These are phyloP conservation scores for Euthynnus affinis DNA, from an alignment of 2,797 vertebrate genomes.

Conservation along the genomic window DNA sequence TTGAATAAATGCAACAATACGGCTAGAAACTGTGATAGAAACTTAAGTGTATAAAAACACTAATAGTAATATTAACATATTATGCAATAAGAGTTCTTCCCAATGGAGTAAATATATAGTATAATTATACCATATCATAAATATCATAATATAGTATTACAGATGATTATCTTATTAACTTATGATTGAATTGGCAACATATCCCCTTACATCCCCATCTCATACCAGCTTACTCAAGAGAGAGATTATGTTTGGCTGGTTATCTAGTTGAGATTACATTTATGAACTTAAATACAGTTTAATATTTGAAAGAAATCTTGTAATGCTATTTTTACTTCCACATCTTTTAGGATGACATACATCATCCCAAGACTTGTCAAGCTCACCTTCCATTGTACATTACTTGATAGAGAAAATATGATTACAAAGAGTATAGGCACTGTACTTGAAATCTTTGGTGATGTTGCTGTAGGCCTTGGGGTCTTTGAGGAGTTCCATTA, in stretches of 20 bases:
- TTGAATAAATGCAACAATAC: neutral
- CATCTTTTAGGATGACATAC: neutral
- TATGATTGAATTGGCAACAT: no score
- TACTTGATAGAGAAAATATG: neutral
- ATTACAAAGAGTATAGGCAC: neutral
- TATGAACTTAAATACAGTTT: no score
- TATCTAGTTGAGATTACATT: neutral
- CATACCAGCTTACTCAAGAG: neutral
- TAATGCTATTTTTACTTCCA: neutral
- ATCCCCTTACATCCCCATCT: neutral
- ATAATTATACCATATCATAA: no score
- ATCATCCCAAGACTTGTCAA: neutral
- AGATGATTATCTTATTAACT: no score
- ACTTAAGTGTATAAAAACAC: no score
- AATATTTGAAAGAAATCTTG: neutral
- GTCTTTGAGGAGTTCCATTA: conserved; percentile 73
- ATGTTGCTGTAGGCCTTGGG: conserved; percentile 78
- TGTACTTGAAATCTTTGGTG: conserved; percentile 86
- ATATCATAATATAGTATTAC: no score
- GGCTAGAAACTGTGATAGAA: neutral
- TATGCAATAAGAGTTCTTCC: no score
- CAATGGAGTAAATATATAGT: no score
- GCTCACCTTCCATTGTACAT: neutral
- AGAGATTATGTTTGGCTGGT: neutral
- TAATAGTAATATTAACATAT: no score